Conservation (phyloP, 1,140 invertebrate genomes). For the Adoxophyes honmai region DNA sequence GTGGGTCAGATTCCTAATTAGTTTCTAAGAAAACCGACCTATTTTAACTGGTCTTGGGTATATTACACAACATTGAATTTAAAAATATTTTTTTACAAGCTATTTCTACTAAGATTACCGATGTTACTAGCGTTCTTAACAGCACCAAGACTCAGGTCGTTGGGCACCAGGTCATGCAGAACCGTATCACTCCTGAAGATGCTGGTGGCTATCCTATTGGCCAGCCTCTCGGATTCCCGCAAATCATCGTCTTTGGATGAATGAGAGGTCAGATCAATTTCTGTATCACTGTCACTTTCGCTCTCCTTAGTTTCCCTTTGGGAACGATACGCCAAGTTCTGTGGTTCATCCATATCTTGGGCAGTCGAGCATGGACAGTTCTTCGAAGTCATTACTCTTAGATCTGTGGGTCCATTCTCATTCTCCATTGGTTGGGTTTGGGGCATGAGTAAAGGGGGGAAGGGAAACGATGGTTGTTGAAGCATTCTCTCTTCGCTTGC, state of each 20-base stretch:
- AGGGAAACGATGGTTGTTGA: constrained; percentile 49
- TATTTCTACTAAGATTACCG: constrained; percentile 43
- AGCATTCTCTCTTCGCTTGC: constrained; percentile 52
- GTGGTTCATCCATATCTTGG: constrained; percentile 50
- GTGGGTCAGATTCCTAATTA: too few species aligned
- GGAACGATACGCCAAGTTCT: constrained; percentile 53
- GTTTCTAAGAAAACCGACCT: too few species aligned
- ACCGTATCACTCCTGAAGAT: constrained; percentile 67
- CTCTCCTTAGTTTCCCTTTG: constrained; percentile 46
- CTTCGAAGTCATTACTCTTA: constrained; percentile 52
- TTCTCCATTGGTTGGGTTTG: constrained; percentile 37
- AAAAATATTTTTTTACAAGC: constrained; percentile 29
- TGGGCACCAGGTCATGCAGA: constrained; percentile 68
- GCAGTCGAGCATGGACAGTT: constrained; percentile 50
- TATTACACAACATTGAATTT: background rate
- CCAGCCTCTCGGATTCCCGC: constrained; percentile 63
- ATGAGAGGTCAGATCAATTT: constrained; percentile 75
- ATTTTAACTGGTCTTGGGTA: too few species aligned
- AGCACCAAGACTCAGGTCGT: constrained; percentile 67
- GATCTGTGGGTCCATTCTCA: constrained; percentile 63
- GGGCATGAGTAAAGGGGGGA: constrained; percentile 54
- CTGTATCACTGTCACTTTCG: constrained; percentile 70
- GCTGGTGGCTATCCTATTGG: constrained; percentile 64
- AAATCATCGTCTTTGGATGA: constrained; percentile 69
- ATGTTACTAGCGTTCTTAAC: constrained; percentile 38